These are phyloP conservation scores for Acipenser transmontanus DNA, from an alignment of 2,797 vertebrate species.

Conservation along the genomic window DNA sequence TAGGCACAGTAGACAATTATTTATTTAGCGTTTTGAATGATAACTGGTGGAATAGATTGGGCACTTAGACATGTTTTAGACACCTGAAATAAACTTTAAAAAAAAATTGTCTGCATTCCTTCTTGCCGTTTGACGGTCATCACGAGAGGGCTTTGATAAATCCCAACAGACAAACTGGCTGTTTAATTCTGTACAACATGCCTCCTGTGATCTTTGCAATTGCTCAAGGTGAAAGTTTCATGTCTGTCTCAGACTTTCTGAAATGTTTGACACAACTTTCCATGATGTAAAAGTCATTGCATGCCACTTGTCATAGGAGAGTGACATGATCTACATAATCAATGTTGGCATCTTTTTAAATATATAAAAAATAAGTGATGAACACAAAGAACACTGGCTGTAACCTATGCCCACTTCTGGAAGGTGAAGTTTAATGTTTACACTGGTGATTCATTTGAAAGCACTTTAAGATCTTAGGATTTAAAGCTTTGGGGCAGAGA, in stretches of 20 bases:
- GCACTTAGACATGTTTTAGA: neutral
- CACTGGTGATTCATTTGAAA: neutral
- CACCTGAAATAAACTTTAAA: neutral
- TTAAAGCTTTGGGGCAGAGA: neutral
- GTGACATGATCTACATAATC: neutral
- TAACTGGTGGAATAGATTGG: no score
- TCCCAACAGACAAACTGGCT: neutral
- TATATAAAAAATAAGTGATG: conserved; percentile 1
- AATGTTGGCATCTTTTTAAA: neutral
- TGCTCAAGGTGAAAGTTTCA: neutral
- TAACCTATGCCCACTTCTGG: neutral
- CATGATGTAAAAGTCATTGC: neutral
- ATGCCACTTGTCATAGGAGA: neutral
- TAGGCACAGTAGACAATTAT: no score
- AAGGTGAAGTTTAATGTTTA: neutral
- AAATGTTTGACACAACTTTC: neutral
- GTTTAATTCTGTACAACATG: conserved; percentile 2
- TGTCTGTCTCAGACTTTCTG: neutral
- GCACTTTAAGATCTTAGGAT: neutral
- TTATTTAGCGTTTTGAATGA: no score
- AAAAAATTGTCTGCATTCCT: conserved; percentile 1
- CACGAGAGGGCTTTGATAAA: neutral
- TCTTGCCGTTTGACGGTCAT: neutral
- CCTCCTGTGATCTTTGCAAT: neutral
- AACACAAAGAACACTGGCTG: neutral